A percentile compares a stretch with the other conserved stretches of the same genome.
phyloP scores from a whole-genome alignment of 2,113 vertebrate genomes.

The Dissostichus mawsoni region DNA sequence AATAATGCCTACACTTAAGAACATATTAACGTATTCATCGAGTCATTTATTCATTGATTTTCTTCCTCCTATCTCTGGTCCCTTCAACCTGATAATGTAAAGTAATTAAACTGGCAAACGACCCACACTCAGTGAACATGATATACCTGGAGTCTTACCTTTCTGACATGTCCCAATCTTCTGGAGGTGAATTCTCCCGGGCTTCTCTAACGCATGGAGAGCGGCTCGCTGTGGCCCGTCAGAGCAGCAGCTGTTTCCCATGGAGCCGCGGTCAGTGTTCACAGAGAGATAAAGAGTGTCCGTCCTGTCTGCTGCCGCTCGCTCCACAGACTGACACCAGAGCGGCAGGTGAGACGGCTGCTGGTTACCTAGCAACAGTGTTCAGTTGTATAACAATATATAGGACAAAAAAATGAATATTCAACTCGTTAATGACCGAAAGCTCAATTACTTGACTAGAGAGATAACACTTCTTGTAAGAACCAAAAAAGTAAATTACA shows the following conservation, averaged over 20 bases:
- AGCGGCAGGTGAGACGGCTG: constrained; percentile 35
- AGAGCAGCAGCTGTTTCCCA: constrained; percentile 67
- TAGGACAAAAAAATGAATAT: not conserved
- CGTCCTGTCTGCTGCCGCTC: constrained; percentile 3
- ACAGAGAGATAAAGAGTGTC: constrained; percentile 7
- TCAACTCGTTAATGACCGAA: too few relatives aligned
- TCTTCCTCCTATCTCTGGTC: not conserved
- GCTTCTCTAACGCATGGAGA: constrained; percentile 54
- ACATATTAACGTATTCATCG: too few relatives aligned
- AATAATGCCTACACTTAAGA: too few relatives aligned
- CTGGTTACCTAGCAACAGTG: constrained; percentile 64
- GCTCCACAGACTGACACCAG: constrained; percentile 14
- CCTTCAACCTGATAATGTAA: too few relatives aligned
- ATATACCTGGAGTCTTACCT: constrained; percentile 83
- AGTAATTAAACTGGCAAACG: constrained; percentile 4
- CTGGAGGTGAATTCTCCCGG: constrained; percentile 37
- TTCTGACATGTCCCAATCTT: constrained; percentile 89
- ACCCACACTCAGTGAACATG: not conserved
- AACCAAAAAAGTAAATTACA: too few relatives aligned
- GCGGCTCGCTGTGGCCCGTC: constrained; percentile 44
- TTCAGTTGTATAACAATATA: constrained; percentile 27
- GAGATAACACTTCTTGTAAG: too few relatives aligned
- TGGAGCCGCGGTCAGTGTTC: constrained; percentile 51
- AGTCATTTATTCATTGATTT: too few relatives aligned
- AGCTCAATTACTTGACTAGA: too few relatives aligned